Percentiles rank a stretch among this genome's conserved stretches.
These are phyloP conservation scores for Bombus superbus DNA, from an alignment of 1,140 invertebrate species.

Conservation along the genomic window DNA sequence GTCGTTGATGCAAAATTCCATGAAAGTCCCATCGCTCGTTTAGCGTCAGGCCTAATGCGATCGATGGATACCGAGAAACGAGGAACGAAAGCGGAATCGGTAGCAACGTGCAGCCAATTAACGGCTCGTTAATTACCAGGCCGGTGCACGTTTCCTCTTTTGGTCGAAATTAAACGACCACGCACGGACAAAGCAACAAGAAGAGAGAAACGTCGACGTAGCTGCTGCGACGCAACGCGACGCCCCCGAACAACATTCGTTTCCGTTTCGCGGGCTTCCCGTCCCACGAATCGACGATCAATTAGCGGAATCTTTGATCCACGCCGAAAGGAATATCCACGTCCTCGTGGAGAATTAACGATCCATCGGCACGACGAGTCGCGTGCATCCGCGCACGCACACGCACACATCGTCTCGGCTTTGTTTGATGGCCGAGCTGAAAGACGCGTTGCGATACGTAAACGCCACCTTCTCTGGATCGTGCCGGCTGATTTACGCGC, in stretches of 20 bases:
- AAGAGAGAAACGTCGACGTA: background rate
- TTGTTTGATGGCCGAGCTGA: constrained; percentile 24
- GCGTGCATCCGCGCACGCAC: background rate
- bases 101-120: constrained; percentile 43
- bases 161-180: background rate
- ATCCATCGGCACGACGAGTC: constrained; percentile 6
- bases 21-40: background rate
- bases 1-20: background rate
- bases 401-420: too few species aligned
- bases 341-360: background rate
- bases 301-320: constrained; percentile 41
- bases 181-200: background rate
- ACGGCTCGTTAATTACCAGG: constrained; percentile 44
- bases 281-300: constrained; percentile 23
- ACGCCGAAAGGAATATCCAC: background rate
- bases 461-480: constrained; percentile 14
- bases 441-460: constrained; percentile 15
- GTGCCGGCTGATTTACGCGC: constrained; percentile 26
- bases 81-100: constrained; percentile 3
- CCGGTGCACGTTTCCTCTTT: constrained; percentile 1
- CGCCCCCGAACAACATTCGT: background rate
- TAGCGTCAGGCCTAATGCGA: constrained; percentile 35
- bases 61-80: constrained; percentile 52
- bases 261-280: background rate
- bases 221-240: background rate